Conservation (phyloP, 2,113 vertebrate genomes). For the Spea bombifrons region DNA sequence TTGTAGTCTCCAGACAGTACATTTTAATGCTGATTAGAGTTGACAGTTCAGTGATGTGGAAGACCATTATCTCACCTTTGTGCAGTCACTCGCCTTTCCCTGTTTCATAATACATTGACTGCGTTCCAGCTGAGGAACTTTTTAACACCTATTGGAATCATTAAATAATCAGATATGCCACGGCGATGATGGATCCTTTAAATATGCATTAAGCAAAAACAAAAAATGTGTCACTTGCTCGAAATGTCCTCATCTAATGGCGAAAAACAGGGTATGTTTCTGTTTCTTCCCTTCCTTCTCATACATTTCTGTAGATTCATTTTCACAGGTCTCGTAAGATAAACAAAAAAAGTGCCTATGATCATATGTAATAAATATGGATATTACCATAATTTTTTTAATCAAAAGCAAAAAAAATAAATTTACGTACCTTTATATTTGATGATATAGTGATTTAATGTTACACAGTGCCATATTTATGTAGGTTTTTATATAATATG, state of each 20-base stretch:
- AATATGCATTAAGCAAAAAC: slow-evolving; percentile 61
- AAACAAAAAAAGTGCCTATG: too few relatives aligned
- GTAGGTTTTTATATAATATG: too few relatives aligned
- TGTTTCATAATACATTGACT: slow-evolving; percentile 78
- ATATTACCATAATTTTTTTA: too few relatives aligned
- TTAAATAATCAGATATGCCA: slow-evolving; percentile 57
- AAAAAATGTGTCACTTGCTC: slow-evolving; percentile 41
- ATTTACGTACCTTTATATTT: too few relatives aligned
- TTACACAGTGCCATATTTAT: too few relatives aligned
- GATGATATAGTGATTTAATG: too few relatives aligned
- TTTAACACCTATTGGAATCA: slow-evolving; percentile 70
- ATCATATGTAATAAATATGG: too few relatives aligned
- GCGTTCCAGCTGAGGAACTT: slow-evolving; percentile 70
- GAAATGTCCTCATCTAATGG: slow-evolving; percentile 17
- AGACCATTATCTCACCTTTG: slow-evolving; percentile 86
- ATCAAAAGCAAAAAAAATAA: too few relatives aligned
- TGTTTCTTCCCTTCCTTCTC: too few relatives aligned
- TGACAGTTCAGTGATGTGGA: slow-evolving; percentile 79
- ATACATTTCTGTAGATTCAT: too few relatives aligned
- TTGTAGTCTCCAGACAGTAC: slow-evolving; percentile 64
- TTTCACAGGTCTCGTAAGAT: too few relatives aligned
- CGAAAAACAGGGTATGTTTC: neutral
- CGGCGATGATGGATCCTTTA: slow-evolving; percentile 63
- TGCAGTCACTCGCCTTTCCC: slow-evolving; percentile 70
- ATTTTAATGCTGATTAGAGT: slow-evolving; percentile 70